Evolutionary conservation across 2,797 vertebrate species (phyloP), one percentile per base, ranked within the genome.

Genomic region (Sebastes hopkinsi): DNA sequence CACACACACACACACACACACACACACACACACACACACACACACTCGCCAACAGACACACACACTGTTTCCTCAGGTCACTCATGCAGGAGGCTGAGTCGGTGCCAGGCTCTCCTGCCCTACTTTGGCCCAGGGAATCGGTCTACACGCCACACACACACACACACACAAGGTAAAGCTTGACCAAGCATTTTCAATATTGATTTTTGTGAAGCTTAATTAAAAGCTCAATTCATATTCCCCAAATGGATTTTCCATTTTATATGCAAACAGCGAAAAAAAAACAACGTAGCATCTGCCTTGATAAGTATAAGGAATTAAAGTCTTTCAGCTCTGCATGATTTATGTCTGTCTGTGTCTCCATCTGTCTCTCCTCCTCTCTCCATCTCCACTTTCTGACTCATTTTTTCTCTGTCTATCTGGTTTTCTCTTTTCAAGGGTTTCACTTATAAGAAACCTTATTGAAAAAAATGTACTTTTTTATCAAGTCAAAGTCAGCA

Each of bases 51-150:
- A 72, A 66, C 58, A 67, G 64, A 67, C 25, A 38, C 64, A 68
- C 68, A 76, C 80, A 62, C 77, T 54, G 79, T 81, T 91, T 92
- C 89, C 90, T 92, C 86, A 84, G 94, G 94, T 94, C 92, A 93
- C 86, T 92, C 89, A 91, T 90, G 90, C 91, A 90, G 87, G 90
- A 92, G 88, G 82, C 70, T 77, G 86, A 89, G 86, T 81, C n/a
- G 65, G 85, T 92, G 93, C 93, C 92, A 94, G 89, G 86, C 85
- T 92, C 88, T 92, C 90, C 91, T 94, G 93, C 92, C 92, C 92
- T 88, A 93, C 83, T 92, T 93, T 90, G 90, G 89, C 89, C 90
- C n/a, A 78, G 88, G 86, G 87, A 90, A 79, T 84, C 1, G 61
- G 74, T 88, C 79, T 34, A 25, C 75, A 76, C 18, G 10, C 71